Evolutionary conservation across 2,797 vertebrate species (phyloP).

Genomic region (Amblyopsis hoosieri): DNA sequence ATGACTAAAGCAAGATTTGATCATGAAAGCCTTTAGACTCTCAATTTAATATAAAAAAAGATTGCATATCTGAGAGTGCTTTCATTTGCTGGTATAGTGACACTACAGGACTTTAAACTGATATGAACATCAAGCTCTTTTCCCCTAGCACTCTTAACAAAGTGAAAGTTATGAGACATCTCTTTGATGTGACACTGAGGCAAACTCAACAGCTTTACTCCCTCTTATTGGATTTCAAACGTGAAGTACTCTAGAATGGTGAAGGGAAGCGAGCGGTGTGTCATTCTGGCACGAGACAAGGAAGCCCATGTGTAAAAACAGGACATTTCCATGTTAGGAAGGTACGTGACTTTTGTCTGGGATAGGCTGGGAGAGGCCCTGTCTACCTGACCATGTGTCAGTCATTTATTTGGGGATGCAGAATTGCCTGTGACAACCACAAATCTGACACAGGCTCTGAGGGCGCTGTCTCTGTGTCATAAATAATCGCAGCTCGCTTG

Average conservation of each 20-base stretch:
- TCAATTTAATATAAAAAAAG: conserved; percentile 7
- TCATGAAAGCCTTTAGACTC: not conserved
- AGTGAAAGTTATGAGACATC: conserved; percentile 29
- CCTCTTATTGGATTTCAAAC: not conserved
- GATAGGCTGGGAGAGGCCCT: conserved; percentile 27
- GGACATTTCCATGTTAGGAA: conserved; percentile 19
- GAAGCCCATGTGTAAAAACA: conserved; percentile 27
- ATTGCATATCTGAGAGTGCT: conserved; percentile 6
- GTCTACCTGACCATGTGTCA: conserved; percentile 28
- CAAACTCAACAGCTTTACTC: conserved; percentile 1
- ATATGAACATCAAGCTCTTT: conserved; percentile 35
- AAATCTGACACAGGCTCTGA: conserved; percentile 29
- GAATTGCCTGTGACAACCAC: conserved; percentile 29
- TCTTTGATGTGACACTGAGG: conserved; percentile 37
- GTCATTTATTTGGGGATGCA: conserved; percentile 16
- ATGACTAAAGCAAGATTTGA: conserved; percentile 1
- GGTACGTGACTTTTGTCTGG: not conserved
- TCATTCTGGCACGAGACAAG: not conserved
- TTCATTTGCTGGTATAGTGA: conserved; percentile 21
- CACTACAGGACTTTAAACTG: conserved; percentile 30
- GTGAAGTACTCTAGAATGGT: not conserved
- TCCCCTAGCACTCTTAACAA: conserved; percentile 20
- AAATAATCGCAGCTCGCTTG: conserved; percentile 57
- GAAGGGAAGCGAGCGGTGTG: conserved; percentile 4
- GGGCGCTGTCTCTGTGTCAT: conserved; percentile 18